Evolutionary conservation across 2,888 invertebrate genomes (phyloP), one percentile per base, ranked within the genome.

Genomic region (Chaetogeoica ovagalla): DNA sequence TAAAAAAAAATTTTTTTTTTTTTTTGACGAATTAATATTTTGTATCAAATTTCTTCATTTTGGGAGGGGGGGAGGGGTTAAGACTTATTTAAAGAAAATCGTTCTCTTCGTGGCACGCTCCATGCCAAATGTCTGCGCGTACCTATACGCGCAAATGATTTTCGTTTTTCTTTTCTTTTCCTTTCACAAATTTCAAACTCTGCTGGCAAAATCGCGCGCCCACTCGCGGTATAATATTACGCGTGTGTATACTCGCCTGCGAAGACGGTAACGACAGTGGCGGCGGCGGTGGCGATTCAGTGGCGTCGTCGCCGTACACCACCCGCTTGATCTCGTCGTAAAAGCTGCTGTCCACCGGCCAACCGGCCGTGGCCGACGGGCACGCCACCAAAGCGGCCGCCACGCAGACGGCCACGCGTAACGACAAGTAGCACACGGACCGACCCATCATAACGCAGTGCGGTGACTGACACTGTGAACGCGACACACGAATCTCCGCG

Each of bases 241-340:
- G 30, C 30, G 30, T 30, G 30, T 30, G 4, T 30, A 30, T 30
- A 30, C 30, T 30, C 30, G 30, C 30, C 30, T 30, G 59, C 9
- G 75, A 66, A 23, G 1, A 59, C 15, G 75, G 75, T 9, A 76
- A 68, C n/a, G 68, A 76, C 43, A 57, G 30, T 0, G 75, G 66
- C 23, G 75, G 60, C 15, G n/a, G 39, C n/a, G 70, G 77, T 2
- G 74, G 21, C 19, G 74, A 74, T 21, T 74, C 74, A 13, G 74
- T 65, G 63, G 39, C 23, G 13, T 52, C 57, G 55, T 19, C 62
- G 37, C 71, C 71, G 57, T 79, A 79, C 62, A 79, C 70, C 30
- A 79, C 43, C n/a, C 79, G 52, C 43, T 71, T 79, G 70, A 79
- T 79, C 63, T 71, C 55, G 39, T 79, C 63, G 43, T 79, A 79